Conservation (phyloP, 2,113 vertebrate genomes). For the Fukomys damarensis region DNA sequence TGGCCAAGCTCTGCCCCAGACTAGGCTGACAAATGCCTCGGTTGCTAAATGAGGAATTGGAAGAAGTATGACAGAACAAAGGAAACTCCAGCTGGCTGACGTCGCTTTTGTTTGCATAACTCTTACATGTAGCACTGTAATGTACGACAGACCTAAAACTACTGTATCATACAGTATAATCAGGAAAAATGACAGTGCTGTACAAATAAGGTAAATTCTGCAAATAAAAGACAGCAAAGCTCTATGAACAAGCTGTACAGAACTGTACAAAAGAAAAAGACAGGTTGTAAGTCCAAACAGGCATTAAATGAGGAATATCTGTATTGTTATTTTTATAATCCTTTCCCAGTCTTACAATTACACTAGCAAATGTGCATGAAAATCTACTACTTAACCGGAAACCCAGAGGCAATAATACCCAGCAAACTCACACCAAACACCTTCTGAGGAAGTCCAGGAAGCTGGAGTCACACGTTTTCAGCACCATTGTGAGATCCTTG, state of each 20-base stretch:
- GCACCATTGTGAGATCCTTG: conserved; percentile 90
- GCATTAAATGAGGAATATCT: background rate
- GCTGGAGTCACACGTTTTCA: conserved; percentile 91
- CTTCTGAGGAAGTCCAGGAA: conserved; percentile 94
- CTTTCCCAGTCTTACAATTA: background rate
- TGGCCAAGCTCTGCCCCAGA: background rate
- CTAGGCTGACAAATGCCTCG: background rate
- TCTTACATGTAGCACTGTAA: background rate
- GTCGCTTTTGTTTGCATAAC: background rate
- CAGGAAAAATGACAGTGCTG: background rate
- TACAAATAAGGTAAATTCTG: background rate
- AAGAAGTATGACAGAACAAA: background rate
- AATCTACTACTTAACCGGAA: background rate
- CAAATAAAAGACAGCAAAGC: background rate
- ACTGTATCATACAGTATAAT: background rate
- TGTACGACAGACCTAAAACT: background rate
- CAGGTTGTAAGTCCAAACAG: background rate
- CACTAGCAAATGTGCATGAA: background rate
- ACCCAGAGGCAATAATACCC: background rate
- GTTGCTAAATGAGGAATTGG: background rate
- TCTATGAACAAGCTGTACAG: background rate
- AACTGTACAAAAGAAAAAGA: background rate
- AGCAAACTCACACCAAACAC: conserved; percentile 91
- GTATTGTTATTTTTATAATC: background rate
- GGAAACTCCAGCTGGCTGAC: background rate